Evolutionary conservation across 2,113 vertebrate species (phyloP).

Genomic region (Limanda limanda): DNA sequence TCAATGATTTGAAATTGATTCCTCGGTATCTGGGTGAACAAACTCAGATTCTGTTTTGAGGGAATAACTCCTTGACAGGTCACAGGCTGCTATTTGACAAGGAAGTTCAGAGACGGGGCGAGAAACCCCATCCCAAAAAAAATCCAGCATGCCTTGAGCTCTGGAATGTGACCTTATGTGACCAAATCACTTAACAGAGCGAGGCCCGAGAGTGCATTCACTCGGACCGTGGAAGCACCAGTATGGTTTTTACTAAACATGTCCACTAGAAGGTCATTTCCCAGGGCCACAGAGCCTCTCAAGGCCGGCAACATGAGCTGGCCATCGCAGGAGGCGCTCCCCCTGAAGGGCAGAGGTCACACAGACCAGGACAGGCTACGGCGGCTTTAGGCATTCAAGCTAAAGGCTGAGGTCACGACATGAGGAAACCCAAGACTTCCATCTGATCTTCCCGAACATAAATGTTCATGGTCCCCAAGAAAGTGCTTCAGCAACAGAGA

Average conservation of each 20-base stretch:
- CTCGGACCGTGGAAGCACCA: constrained; percentile 2
- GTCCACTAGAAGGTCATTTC: constrained; percentile 13
- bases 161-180: constrained; percentile 41
- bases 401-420: constrained; percentile 38
- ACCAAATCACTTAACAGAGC: constrained; percentile 19
- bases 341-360: constrained; percentile 32
- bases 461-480: constrained; percentile 5
- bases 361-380: not conserved
- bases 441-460: constrained; percentile 43
- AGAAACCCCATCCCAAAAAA: not conserved
- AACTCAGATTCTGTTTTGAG: not conserved
- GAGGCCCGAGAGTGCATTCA: constrained; percentile 12
- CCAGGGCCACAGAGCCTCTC: constrained; percentile 11
- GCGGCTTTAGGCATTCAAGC: not conserved
- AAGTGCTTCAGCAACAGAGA: constrained; percentile 22
- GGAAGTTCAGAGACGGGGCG: constrained; percentile 4
- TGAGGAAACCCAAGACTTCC: constrained; percentile 44
- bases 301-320: constrained; percentile 22
- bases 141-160: constrained; percentile 17
- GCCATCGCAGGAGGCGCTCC: constrained; percentile 10
- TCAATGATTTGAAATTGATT: not conserved
- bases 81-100: not conserved
- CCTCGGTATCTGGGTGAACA: not conserved
- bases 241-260: constrained; percentile 7
- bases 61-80: not conserved